A percentile compares a stretch with the other conserved stretches of the same genome.
Evolutionary conservation across 2,888 invertebrate species (phyloP).

Genomic region (Dynastes maya): DNA sequence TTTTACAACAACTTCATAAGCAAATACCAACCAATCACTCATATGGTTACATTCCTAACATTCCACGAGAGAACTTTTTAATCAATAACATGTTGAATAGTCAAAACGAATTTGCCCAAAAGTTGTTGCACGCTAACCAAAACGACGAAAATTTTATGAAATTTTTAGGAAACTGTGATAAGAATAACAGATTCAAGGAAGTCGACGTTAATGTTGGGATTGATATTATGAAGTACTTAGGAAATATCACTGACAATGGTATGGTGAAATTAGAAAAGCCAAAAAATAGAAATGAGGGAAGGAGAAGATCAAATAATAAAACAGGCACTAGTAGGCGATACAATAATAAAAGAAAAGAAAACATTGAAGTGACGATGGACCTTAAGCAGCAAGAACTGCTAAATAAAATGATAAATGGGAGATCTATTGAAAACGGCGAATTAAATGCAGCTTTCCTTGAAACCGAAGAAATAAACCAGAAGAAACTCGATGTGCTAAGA

Average conservation of each 20-base stretch:
- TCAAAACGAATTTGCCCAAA: conserved; percentile 31
- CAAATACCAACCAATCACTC: conserved; percentile 21
- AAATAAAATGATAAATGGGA: conserved; percentile 28
- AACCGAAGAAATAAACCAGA: conserved; percentile 29
- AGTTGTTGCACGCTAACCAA: conserved; percentile 12
- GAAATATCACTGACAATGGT: conserved; percentile 39
- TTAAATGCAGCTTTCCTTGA: conserved; percentile 12
- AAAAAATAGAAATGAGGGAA: conserved; percentile 40
- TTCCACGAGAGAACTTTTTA: conserved; percentile 33
- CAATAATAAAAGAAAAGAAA: conserved; percentile 49
- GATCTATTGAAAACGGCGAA: conserved; percentile 20
- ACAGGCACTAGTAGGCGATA: conserved; percentile 30
- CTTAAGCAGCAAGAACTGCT: conserved; percentile 15
- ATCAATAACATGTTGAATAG: conserved; percentile 29
- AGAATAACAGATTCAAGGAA: conserved; percentile 49
- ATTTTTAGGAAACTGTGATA: conserved; percentile 14
- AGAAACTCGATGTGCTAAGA: conserved; percentile 15
- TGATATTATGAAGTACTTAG: conserved; percentile 45
- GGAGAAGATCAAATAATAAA: conserved; percentile 32
- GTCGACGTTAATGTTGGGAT: conserved; percentile 52
- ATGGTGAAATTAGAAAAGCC: conserved; percentile 38
- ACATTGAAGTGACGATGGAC: conserved; percentile 42
- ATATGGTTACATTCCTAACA: conserved; percentile 30
- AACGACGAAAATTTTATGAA: conserved; percentile 11
- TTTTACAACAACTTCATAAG: conserved; percentile 33